Conservation (phyloP, 1,140 invertebrate genomes). For the Laodelphax striatellus region DNA sequence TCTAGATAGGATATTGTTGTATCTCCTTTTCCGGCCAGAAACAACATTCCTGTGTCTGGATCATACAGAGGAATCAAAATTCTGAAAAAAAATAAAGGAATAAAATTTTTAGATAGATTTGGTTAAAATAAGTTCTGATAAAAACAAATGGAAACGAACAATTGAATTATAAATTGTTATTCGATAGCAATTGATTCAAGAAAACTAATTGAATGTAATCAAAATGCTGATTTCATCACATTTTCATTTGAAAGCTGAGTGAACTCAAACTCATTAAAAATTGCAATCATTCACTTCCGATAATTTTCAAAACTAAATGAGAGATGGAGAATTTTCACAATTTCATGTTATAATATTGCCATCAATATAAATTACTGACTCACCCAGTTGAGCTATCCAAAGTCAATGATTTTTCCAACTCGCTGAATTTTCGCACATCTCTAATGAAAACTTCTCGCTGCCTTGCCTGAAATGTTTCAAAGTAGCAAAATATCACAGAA, state of each 20-base stretch:
- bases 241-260: too few species aligned
- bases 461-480: slow-evolving; percentile 40
- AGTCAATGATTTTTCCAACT: slow-evolving; percentile 63
- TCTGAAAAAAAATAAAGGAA: slow-evolving; percentile 29
- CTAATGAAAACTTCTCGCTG: slow-evolving; percentile 76
- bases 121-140: too few species aligned
- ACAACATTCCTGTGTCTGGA: slow-evolving; percentile 86
- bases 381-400: slow-evolving; percentile 83
- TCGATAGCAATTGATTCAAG: too few species aligned
- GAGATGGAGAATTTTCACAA: too few species aligned
- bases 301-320: too few species aligned
- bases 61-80: slow-evolving; percentile 83
- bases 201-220: too few species aligned
- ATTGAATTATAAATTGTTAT: too few species aligned
- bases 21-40: slow-evolving; percentile 85
- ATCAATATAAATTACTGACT: slow-evolving; percentile 13
- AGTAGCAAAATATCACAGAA: neutral
- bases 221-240: too few species aligned
- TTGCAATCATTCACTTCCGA: too few species aligned
- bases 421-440: slow-evolving; percentile 68
- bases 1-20: slow-evolving; percentile 80
- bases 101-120: neutral
- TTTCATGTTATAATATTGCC: too few species aligned
- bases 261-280: too few species aligned
- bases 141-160: too few species aligned